Conservation (phyloP, 2,797 vertebrate species). For the Botia kubotai region DNA sequence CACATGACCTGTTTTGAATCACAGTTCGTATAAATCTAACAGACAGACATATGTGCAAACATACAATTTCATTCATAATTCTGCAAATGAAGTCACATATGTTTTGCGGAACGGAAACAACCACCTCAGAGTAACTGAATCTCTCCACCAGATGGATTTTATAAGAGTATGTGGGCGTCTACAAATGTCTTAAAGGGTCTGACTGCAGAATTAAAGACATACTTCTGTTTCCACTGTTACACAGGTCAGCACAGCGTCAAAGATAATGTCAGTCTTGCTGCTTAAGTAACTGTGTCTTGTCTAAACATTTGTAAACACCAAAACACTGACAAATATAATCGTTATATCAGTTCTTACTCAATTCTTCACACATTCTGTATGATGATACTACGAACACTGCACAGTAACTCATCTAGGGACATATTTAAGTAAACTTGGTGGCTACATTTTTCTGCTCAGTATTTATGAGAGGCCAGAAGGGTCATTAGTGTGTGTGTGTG, state of each 20-base stretch:
- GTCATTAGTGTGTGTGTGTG: constrained; percentile 27
- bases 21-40: not conserved
- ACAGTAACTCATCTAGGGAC: constrained; percentile 1
- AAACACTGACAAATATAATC: not conserved
- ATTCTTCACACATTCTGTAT: too few relatives aligned
- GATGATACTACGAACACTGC: not conserved
- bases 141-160: constrained; percentile 67
- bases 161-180: constrained; percentile 29
- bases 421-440: constrained; percentile 4
- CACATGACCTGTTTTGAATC: not conserved
- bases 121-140: constrained; percentile 60
- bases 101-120: constrained; percentile 52
- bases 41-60: constrained; percentile 31
- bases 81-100: constrained; percentile 41
- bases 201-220: constrained; percentile 59
- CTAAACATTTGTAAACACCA: not conserved
- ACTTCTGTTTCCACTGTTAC: constrained; percentile 53
- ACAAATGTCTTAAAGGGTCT: constrained; percentile 63
- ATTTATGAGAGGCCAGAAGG: constrained; percentile 46
- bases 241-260: constrained; percentile 40
- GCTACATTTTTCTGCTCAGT: constrained; percentile 2
- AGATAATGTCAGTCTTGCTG: constrained; percentile 17
- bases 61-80: constrained; percentile 47
- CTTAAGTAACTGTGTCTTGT: too few relatives aligned
- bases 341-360: too few relatives aligned